Evolutionary conservation across 2,113 vertebrate species (phyloP).

Genomic region (Malaclemys terrapin): DNA sequence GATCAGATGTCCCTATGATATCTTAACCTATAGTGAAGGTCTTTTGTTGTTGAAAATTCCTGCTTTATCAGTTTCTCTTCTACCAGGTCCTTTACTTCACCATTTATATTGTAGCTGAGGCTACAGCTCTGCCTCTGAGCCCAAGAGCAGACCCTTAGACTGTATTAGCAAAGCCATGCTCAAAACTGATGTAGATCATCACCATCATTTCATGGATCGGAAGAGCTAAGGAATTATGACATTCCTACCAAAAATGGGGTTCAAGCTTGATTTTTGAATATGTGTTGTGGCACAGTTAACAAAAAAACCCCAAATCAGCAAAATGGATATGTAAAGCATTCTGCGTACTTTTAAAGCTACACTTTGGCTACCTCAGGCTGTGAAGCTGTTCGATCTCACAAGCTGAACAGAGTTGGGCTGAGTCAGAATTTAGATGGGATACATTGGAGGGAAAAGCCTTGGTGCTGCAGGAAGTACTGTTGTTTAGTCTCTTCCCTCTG

Average conservation of each 20-base stretch:
- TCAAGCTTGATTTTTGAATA: neutral
- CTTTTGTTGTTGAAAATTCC: neutral
- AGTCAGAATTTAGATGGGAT: neutral
- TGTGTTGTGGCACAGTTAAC: neutral
- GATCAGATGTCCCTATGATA: neutral
- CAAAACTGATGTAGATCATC: neutral
- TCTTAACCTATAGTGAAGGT: neutral
- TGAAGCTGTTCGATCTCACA: neutral
- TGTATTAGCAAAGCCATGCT: neutral
- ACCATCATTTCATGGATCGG: neutral
- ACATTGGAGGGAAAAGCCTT: neutral
- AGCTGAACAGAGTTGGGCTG: neutral
- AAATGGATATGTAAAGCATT: neutral
- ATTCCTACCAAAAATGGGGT: neutral
- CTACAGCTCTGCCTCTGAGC: neutral
- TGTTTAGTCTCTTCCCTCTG: neutral
- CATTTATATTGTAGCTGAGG: neutral
- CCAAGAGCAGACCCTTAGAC: neutral
- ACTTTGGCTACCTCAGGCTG: neutral
- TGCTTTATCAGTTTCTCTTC: neutral
- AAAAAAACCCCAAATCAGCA: neutral
- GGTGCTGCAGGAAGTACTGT: neutral
- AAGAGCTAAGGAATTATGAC: accelerated
- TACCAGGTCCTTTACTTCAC: neutral
- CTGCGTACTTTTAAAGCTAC: neutral